Evolutionary conservation across 2,113 vertebrate species (phyloP).

Genomic region (Leuciscus idus): DNA sequence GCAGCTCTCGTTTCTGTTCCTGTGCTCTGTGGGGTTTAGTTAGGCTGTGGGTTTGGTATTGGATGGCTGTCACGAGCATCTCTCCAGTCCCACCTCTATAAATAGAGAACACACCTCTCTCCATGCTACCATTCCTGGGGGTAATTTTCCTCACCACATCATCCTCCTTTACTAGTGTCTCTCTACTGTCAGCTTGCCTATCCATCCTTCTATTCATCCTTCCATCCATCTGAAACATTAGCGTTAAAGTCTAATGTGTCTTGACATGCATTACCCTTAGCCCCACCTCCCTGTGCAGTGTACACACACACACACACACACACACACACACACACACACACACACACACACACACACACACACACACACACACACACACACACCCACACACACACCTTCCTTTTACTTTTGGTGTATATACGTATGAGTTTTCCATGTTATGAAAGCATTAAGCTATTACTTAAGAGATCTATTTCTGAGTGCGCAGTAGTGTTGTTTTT

Average conservation of each 20-base stretch:
- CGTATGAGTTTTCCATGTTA: not conserved
- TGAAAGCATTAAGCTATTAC: not conserved
- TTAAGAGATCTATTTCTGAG: not conserved
- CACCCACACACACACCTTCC: not conserved
- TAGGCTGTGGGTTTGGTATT: constrained; percentile 51
- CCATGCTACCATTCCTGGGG: constrained; percentile 62
- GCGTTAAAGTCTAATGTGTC: constrained; percentile 52
- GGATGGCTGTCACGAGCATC: constrained; percentile 66
- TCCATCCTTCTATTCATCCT: constrained; percentile 56
- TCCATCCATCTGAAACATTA: constrained; percentile 51
- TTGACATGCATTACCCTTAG: constrained; percentile 40
- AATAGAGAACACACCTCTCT: constrained; percentile 66
- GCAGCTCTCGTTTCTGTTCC: not conserved
- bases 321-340: constrained; percentile 23
- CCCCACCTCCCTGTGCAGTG: not conserved
- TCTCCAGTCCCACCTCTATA: constrained; percentile 68
- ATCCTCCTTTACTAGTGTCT: constrained; percentile 34
- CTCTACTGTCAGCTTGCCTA: constrained; percentile 50
- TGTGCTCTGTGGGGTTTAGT: not conserved
- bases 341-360: not conserved
- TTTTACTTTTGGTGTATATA: not conserved
- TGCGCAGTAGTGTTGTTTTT: too few relatives aligned
- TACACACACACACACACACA: constrained; percentile 16
- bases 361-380: constrained; percentile 12
- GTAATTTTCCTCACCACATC: constrained; percentile 55